phyloP scores from a whole-genome alignment of 2,797 vertebrate species.

The Craterocephalus amniculus region DNA sequence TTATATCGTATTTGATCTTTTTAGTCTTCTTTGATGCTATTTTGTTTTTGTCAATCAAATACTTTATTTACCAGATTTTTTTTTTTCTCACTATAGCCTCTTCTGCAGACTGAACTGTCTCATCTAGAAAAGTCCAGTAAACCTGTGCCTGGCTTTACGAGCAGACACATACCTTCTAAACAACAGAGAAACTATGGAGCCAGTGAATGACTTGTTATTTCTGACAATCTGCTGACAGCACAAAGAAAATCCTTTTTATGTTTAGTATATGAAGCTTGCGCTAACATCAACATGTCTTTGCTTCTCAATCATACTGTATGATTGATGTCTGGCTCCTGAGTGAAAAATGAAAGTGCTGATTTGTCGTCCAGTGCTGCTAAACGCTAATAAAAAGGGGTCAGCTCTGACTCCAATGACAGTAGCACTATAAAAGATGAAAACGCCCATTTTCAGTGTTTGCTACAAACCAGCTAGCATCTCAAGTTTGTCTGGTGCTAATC shows the following conservation, averaged over 20 bases:
- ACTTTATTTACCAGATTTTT: too few species aligned
- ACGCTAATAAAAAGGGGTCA: not conserved
- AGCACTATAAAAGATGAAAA: not conserved
- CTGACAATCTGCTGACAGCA: not conserved
- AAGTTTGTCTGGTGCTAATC: too few species aligned
- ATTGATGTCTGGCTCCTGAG: not conserved
- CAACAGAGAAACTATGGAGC: not conserved
- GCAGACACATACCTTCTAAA: not conserved
- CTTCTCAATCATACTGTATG: not conserved
- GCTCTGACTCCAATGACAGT: not conserved
- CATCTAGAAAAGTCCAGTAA: not conserved
- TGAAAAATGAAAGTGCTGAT: too few species aligned
- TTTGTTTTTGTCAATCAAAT: too few species aligned
- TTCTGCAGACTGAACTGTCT: not conserved
- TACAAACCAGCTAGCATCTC: too few species aligned
- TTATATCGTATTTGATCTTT: too few species aligned
- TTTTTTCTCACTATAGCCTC: not conserved
- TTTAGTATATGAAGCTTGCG: not conserved
- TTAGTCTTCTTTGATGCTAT: too few species aligned
- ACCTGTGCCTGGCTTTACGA: not conserved
- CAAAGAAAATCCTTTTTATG: not conserved
- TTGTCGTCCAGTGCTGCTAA: too few species aligned
- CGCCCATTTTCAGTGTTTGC: too few species aligned
- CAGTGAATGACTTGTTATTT: not conserved
- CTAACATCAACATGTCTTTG: not conserved